A percentile compares a stretch with the other conserved stretches of the same genome.
Evolutionary conservation across 2,113 vertebrate species (phyloP).

Genomic region (Pogona vitticeps): DNA sequence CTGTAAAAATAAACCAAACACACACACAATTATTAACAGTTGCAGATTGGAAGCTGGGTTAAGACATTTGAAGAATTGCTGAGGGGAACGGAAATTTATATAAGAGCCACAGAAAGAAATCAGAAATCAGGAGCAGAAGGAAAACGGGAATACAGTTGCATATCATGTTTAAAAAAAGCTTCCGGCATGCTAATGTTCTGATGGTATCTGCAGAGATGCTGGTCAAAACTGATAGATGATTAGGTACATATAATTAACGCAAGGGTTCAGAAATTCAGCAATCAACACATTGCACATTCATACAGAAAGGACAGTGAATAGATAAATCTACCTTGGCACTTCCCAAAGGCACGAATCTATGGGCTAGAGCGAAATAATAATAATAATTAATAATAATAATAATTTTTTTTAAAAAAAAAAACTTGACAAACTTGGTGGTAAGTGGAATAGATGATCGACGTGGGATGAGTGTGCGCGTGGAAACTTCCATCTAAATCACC

Average conservation of each 20-base stretch:
- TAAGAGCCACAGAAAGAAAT: constrained; percentile 61
- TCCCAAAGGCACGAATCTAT: constrained; percentile 83
- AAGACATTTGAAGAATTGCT: constrained; percentile 59
- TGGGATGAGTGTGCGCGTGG: constrained; percentile 28
- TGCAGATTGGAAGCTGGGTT: constrained; percentile 68
- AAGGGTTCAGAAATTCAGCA: constrained; percentile 74
- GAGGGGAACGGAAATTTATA: constrained; percentile 40
- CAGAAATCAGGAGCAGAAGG: not conserved
- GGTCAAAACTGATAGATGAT: constrained; percentile 63
- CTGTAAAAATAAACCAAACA: constrained; percentile 39
- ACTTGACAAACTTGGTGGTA: constrained; percentile 43
- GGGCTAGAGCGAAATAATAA: constrained; percentile 60
- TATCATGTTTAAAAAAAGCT: constrained; percentile 58
- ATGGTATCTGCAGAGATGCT: constrained; percentile 62
- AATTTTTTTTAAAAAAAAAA: constrained; percentile 12
- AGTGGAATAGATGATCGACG: constrained; percentile 52
- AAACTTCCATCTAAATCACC: constrained; percentile 64
- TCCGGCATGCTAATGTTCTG: constrained; percentile 69
- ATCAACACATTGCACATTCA: constrained; percentile 65
- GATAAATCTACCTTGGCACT: constrained; percentile 70
- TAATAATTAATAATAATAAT: constrained; percentile 37
- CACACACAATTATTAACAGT: constrained; percentile 51
- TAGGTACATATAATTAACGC: constrained; percentile 70
- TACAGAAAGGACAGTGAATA: not conserved
- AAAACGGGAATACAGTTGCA: not conserved